These are phyloP conservation scores for Phaethon lepturus DNA, from an alignment of 2,113 vertebrate genomes.

Conservation along the genomic window DNA sequence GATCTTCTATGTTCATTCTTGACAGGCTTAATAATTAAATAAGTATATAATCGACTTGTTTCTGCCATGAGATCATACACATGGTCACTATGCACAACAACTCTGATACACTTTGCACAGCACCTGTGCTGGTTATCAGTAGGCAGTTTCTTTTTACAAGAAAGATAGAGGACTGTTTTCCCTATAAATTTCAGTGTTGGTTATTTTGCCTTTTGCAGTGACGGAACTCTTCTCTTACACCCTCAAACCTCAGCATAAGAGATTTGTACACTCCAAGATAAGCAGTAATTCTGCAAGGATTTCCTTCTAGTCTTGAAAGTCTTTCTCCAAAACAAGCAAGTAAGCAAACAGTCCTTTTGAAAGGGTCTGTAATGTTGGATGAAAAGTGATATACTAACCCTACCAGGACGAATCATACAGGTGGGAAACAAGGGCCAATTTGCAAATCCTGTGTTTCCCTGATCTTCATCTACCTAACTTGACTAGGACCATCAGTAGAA, in stretches of 20 bases:
- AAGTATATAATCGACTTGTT: neutral
- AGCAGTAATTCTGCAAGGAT: neutral
- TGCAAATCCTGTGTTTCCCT: neutral
- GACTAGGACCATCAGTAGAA: neutral
- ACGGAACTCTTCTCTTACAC: neutral
- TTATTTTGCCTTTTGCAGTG: neutral
- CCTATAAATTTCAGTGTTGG: neutral
- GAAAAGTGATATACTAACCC: neutral
- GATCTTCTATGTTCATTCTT: neutral
- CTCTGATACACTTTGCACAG: rapidly evolving
- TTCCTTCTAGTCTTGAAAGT: neutral
- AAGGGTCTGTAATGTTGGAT: neutral
- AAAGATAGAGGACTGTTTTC: neutral
- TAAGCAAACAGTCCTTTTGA: neutral
- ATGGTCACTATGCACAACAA: neutral
- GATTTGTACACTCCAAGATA: neutral
- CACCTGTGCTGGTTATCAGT: neutral
- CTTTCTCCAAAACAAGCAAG: neutral
- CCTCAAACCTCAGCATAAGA: neutral
- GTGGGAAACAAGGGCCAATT: neutral
- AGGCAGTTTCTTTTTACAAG: neutral
- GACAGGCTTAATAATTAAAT: neutral
- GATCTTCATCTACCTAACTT: neutral
- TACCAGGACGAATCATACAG: neutral
- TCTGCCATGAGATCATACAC: neutral